Conservation (phyloP, 53 echinoderm and acorn worm species). For the Henricia sp. region DNA sequence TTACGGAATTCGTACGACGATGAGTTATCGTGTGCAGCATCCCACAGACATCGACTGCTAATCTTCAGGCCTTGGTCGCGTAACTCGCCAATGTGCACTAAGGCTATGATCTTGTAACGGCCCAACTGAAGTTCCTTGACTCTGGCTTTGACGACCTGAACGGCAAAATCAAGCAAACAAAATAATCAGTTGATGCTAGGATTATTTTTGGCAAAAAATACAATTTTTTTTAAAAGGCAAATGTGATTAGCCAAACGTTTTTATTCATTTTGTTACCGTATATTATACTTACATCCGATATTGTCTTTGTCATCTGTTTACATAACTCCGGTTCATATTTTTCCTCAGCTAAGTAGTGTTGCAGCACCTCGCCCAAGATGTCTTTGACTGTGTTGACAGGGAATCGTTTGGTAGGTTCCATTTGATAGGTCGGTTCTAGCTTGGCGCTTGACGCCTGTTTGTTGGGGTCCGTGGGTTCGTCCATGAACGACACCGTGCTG, state of each 20-base stretch:
- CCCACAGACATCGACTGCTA: slow-evolving; percentile 95
- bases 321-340: slow-evolving; percentile 94
- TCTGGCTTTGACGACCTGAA: slow-evolving; percentile 89
- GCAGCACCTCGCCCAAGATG: slow-evolving; percentile 83
- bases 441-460: slow-evolving; percentile 75
- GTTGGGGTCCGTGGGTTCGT: slow-evolving; percentile 81
- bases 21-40: slow-evolving; percentile 84
- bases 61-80: slow-evolving; percentile 89
- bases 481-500: slow-evolving; percentile 94
- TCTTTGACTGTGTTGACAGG: slow-evolving; percentile 83
- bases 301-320: slow-evolving; percentile 95
- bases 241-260: too few relatives aligned
- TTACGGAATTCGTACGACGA: slow-evolving; percentile 90
- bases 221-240: too few relatives aligned
- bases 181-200: too few relatives aligned
- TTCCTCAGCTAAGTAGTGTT: slow-evolving; percentile 81
- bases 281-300: slow-evolving; percentile 88
- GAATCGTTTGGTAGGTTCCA: slow-evolving; percentile 83
- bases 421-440: slow-evolving; percentile 91
- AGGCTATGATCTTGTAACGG: slow-evolving; percentile 89
- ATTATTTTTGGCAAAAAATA: too few relatives aligned
- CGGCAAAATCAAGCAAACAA: too few relatives aligned
- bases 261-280: too few relatives aligned
- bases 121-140: slow-evolving; percentile 89
- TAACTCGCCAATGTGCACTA: slow-evolving; percentile 96